phyloP scores from a whole-genome alignment of 1,140 invertebrate genomes.

The Anoplolepis gracilipes region DNA sequence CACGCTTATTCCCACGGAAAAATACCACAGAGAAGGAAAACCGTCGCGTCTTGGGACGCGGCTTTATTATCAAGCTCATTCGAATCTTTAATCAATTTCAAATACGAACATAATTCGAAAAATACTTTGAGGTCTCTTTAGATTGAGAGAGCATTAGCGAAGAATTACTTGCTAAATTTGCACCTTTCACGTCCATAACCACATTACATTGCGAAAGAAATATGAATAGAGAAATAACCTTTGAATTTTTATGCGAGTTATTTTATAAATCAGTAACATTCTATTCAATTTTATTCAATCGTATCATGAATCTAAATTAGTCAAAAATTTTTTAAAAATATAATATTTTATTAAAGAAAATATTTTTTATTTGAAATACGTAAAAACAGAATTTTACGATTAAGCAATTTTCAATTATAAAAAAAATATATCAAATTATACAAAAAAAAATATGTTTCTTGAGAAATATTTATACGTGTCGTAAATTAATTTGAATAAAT shows the following conservation, averaged over 20 bases:
- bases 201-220: constrained; percentile 25
- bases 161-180: constrained; percentile 41
- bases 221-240: constrained; percentile 47
- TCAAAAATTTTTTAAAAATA: background rate
- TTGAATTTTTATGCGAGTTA: background rate
- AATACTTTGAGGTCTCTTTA: background rate
- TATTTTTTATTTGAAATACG: background rate
- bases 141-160: background rate
- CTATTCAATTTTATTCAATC: background rate
- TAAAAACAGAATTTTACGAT: background rate
- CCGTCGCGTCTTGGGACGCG: background rate
- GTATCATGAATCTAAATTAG: background rate
- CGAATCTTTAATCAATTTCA: constrained; percentile 35
- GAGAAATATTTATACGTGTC: background rate
- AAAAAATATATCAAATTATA: background rate
- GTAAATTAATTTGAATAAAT: background rate
- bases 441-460: background rate
- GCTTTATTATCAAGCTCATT: constrained; percentile 3
- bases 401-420: background rate
- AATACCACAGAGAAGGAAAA: background rate
- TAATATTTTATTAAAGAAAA: background rate
- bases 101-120: constrained; percentile 13
- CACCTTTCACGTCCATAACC: constrained; percentile 15
- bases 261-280: background rate
- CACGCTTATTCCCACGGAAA: constrained; percentile 56